Evolutionary conservation across 1,140 invertebrate species (phyloP).

Genomic region (Hesperophylax magnus): DNA sequence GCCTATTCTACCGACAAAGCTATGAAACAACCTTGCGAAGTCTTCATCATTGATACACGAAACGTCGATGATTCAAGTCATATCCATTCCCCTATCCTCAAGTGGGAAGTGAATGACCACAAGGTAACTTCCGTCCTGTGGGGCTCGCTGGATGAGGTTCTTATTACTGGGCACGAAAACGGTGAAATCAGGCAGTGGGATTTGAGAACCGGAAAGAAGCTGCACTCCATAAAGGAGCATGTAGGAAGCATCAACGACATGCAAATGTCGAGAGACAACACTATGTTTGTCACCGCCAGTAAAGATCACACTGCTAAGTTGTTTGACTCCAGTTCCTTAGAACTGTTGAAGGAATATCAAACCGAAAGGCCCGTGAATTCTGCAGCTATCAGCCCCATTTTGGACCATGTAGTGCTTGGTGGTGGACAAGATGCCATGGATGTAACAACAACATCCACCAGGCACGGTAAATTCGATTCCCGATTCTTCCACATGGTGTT

Average conservation of each 20-base stretch:
- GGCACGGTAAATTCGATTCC: conserved; percentile 98
- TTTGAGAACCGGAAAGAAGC: conserved; percentile 86
- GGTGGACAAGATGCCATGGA: conserved; percentile 99
- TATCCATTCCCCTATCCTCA: conserved; percentile 67
- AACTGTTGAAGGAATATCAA: conserved; percentile 94
- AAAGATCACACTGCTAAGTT: conserved; percentile 95
- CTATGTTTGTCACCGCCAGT: conserved; percentile 97
- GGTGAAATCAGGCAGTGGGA: conserved; percentile 95
- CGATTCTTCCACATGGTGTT: conserved; percentile 99
- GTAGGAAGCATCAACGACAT: conserved; percentile 94
- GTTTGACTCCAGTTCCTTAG: conserved; percentile 89
- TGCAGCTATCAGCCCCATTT: conserved; percentile 93
- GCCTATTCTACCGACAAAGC: conserved; percentile 95
- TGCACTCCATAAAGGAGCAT: conserved; percentile 85
- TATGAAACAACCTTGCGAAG: conserved; percentile 91
- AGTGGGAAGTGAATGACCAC: conserved; percentile 71
- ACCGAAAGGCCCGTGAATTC: conserved; percentile 98
- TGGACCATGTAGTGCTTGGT: conserved; percentile 95
- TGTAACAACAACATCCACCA: conserved; percentile 96
- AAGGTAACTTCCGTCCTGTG: conserved; percentile 95
- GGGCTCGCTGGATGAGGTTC: conserved; percentile 92
- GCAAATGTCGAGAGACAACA: conserved; percentile 93
- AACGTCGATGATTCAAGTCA: conserved; percentile 76
- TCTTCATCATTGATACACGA: conserved; percentile 87
- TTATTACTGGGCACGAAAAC: conserved; percentile 96